Conservation (phyloP, 2,113 vertebrate genomes). For the Romanogobio albipinnatus region DNA sequence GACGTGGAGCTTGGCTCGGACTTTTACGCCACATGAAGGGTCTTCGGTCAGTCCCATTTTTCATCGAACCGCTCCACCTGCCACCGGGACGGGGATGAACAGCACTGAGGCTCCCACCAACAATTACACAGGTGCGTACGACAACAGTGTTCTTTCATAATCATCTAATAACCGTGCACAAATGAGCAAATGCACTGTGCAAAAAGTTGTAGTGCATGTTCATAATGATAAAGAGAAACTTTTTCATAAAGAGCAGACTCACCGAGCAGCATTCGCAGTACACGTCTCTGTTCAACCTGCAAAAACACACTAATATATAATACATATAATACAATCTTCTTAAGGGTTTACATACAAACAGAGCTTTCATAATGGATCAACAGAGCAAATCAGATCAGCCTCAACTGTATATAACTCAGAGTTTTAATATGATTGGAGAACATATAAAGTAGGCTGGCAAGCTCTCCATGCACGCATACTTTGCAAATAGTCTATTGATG, state of each 20-base stretch:
- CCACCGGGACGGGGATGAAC: constrained; percentile 49
- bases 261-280: neutral
- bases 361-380: constrained; percentile 65
- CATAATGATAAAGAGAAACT: neutral
- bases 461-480: neutral
- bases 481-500: constrained; percentile 36
- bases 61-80: neutral
- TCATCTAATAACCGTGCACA: neutral
- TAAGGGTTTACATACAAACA: constrained; percentile 70
- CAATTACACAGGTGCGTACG: constrained; percentile 73
- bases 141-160: neutral
- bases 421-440: constrained; percentile 25
- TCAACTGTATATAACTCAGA: neutral
- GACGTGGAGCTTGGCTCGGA: constrained; percentile 52
- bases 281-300: neutral
- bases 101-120: constrained; percentile 53
- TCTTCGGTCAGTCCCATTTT: constrained; percentile 48
- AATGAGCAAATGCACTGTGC: neutral
- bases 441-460: neutral
- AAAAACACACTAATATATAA: neutral
- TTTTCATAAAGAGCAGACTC: neutral
- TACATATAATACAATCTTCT: constrained; percentile 3
- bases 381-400: neutral
- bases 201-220: neutral
- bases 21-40: constrained; percentile 45